Evolutionary conservation across 2,888 invertebrate genomes (phyloP), one percentile per base, ranked within the genome.

Genomic region (Epiperipatus broadwayi): DNA sequence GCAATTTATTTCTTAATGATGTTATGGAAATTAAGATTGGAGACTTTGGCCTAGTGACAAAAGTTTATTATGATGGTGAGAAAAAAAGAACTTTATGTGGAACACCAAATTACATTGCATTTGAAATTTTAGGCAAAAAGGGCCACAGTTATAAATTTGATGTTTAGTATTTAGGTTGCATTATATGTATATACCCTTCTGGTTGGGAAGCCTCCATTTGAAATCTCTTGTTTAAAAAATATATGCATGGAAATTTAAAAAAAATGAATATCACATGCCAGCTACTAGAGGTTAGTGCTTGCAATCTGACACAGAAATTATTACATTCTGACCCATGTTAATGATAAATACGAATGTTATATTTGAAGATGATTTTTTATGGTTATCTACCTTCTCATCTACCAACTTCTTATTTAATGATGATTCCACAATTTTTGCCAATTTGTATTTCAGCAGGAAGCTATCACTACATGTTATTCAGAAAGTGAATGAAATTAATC

Each of bases 91-190:
- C 97, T 10, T 64, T 99, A 33, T 99, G 97, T 55, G 97, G 97
- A 12, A 99, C 97, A 4, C 97, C 97, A 2, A 99, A 99, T 63
- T 99, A 99, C 58, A 95, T 99, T 50, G 97, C 97, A 1, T 97
- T 95, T 0, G 97, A 99, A 63, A 89, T 99, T 52, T 65, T 99
- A 50, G 78, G 75, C 33, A 97, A 95, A 61, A 79, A 80, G 56
- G 97, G 97, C 0, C 97, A 99, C 62, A 91, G 93, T 28, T 97
- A 78, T 57, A 95, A 95, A 67, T 97, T 95, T 8, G 97, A 99
- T 61, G 75, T 95, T 46, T 99, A 97, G 97, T 95, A 95, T 21
- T 71, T 97, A 53, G 97, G 93, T n/a, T 93, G 87, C 61, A 91
- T 95, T 49, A 76, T 95, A 85, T 69, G 54, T 57, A 16, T 97